Conservation (phyloP, 2,113 vertebrate genomes). For the Ptychochromis oligacanthus region DNA sequence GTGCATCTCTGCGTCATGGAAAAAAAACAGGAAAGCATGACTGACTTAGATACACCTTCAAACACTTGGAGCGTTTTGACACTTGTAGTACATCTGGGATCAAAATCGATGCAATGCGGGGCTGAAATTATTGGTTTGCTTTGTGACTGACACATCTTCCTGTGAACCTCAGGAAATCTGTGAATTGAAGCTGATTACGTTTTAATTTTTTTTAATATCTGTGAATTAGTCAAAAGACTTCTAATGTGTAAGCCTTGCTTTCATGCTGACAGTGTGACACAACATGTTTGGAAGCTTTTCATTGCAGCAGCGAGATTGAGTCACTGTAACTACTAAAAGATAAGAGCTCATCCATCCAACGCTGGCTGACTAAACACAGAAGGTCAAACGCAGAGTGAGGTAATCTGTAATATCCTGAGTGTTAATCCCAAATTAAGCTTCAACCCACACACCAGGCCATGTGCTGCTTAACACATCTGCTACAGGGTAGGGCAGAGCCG, state of each 20-base stretch:
- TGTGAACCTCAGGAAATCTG: not conserved
- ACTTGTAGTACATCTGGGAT: not conserved
- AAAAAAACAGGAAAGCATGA: rapidly evolving
- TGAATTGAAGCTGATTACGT: conserved; percentile 14
- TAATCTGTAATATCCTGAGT: conserved; percentile 68
- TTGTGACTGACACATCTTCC: not conserved
- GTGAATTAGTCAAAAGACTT: conserved; percentile 32
- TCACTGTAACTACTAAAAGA: conserved; percentile 45
- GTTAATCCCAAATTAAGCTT: conserved; percentile 72
- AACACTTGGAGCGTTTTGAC: not conserved
- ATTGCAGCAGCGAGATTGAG: conserved; percentile 6
- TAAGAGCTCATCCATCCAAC: conserved; percentile 58
- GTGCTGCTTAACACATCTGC: conserved; percentile 52
- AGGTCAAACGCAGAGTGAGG: conserved; percentile 62
- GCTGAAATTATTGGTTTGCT: not conserved
- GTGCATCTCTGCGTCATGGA: not conserved
- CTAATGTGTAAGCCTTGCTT: conserved; percentile 38
- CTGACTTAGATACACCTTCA: not conserved
- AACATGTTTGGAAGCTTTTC: conserved; percentile 37
- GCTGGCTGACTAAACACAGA: conserved; percentile 35
- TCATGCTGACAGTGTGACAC: conserved; percentile 27
- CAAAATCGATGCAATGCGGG: not conserved
- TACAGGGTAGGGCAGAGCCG: not conserved
- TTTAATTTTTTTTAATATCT: conserved; percentile 11
- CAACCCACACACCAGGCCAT: conserved; percentile 51